A percentile compares a stretch with the other conserved stretches of the same genome.
Evolutionary conservation across 2,888 invertebrate species (phyloP).

Genomic region (Campoplex capitator): DNA sequence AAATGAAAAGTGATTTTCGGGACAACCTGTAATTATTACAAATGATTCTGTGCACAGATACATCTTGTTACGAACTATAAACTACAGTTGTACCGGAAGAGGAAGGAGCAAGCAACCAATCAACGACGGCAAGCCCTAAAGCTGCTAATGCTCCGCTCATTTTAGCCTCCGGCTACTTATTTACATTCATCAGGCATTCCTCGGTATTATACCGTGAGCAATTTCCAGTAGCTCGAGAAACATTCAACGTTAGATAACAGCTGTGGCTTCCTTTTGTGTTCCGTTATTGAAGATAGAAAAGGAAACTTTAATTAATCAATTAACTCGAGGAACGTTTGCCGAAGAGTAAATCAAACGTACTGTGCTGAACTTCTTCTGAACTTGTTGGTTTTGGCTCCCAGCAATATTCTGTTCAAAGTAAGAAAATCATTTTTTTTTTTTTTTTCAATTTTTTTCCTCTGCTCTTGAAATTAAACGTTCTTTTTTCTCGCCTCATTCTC

Average conservation of each 20-base stretch:
- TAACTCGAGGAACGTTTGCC: neutral
- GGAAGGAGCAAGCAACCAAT: constrained; percentile 57
- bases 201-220: constrained; percentile 14
- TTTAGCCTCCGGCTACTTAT: constrained; percentile 38
- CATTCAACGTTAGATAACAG: neutral
- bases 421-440: neutral
- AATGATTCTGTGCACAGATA: constrained; percentile 13
- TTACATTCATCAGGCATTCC: constrained; percentile 46
- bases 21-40: neutral
- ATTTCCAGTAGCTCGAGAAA: constrained; percentile 36
- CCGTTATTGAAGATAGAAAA: neutral
- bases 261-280: neutral
- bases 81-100: constrained; percentile 40
- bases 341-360: neutral
- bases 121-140: constrained; percentile 59
- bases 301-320: constrained; percentile 15
- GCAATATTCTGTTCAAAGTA: neutral
- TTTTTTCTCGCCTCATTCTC: too few species aligned
- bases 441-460: neutral
- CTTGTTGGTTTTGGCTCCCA: neutral
- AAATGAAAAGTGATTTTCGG: neutral
- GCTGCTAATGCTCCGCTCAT: constrained; percentile 41
- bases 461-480: neutral
- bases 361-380: neutral
- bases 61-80: constrained; percentile 50